These are phyloP conservation scores for Dicrurus megarhynchus DNA, from an alignment of 2,113 vertebrate species.

Conservation along the genomic window DNA sequence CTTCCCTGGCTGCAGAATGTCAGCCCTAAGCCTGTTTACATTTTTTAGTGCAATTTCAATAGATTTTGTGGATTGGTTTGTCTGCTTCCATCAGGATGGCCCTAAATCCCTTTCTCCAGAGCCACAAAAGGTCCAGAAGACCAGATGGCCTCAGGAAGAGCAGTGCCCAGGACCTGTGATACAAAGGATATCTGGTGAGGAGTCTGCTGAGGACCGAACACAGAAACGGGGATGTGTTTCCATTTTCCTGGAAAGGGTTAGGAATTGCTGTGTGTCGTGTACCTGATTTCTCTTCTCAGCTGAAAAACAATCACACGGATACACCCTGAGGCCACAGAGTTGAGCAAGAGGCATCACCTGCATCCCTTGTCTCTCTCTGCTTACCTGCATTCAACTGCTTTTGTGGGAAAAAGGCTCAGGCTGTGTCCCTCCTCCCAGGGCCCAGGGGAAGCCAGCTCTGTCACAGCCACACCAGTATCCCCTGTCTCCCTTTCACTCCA, in stretches of 20 bases:
- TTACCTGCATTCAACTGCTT: background rate
- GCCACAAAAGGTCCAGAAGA: background rate
- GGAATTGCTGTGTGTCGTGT: background rate
- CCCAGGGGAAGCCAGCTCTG: background rate
- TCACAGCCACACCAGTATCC: background rate
- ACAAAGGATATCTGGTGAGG: background rate
- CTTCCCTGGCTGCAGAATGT: background rate
- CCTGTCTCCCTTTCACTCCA: background rate
- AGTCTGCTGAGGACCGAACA: background rate
- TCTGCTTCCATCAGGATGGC: background rate
- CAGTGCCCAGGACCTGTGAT: background rate
- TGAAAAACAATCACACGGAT: background rate
- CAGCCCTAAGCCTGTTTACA: background rate
- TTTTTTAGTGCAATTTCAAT: background rate
- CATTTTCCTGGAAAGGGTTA: background rate
- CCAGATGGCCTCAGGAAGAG: background rate
- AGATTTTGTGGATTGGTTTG: background rate
- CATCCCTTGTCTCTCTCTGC: background rate
- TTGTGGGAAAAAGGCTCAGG: background rate
- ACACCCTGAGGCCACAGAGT: background rate
- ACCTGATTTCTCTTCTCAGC: background rate
- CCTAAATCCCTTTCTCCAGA: background rate
- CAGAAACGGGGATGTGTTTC: background rate
- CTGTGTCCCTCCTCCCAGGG: background rate
- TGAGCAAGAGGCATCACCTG: background rate